Conservation (phyloP, 2,113 vertebrate species). For the Hemibagrus wyckioides region DNA sequence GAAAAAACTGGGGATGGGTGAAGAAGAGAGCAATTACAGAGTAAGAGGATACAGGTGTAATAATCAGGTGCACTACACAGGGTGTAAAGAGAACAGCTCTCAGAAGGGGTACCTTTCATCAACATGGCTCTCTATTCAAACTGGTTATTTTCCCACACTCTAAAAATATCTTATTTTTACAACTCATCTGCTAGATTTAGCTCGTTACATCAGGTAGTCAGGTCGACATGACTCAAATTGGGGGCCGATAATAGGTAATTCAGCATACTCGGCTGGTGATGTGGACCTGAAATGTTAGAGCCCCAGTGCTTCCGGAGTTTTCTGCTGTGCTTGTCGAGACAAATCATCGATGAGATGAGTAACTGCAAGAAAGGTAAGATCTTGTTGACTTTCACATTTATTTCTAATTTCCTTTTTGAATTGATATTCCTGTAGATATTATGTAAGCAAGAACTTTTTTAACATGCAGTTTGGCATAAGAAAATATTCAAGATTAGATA, state of each 20-base stretch:
- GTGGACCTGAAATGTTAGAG: neutral
- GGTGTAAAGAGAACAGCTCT: neutral
- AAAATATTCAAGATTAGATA: no score
- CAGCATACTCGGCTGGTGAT: neutral
- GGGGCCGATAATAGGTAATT: neutral
- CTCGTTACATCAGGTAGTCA: neutral
- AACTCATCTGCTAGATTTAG: neutral
- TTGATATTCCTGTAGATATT: neutral
- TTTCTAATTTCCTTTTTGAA: no score
- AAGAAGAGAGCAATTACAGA: neutral
- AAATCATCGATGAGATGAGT: neutral
- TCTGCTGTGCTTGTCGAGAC: neutral
- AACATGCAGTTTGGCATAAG: neutral
- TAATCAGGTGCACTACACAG: neutral
- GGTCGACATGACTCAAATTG: neutral
- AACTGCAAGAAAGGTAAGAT: neutral
- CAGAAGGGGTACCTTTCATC: neutral
- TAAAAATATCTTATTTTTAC: neutral
- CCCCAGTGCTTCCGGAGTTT: neutral
- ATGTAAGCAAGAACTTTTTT: neutral
- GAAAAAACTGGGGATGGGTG: neutral
- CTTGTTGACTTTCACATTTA: no score
- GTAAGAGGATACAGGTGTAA: neutral
- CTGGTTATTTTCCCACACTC: neutral
- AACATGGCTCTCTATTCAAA: neutral